Evolutionary conservation across 2,888 invertebrate genomes (phyloP), one percentile per base, ranked within the genome.

Genomic region (Drosophila emarginata): DNA sequence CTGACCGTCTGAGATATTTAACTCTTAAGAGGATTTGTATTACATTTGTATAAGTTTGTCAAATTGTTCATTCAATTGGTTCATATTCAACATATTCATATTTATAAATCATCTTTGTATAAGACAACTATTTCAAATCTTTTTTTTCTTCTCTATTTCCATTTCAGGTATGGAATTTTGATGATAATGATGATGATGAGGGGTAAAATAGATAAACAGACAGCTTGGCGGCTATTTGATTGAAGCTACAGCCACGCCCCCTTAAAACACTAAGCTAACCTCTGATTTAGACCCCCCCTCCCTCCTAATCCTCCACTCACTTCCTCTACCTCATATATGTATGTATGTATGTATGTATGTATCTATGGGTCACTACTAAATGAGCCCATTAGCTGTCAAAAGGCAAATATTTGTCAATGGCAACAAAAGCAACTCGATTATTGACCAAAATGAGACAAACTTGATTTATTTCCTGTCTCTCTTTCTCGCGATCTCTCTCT

Each of bases 331-430:
- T 28, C 9, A 6, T 28, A 6, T 28, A 6, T 28, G 5, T 28
- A 6, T 28, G 28, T 23, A 26, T 39, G 67, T 69, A 68, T 50
- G 40, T 28, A 6, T 28, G 5, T 28, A 6, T 28, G 28, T 23
- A 26, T 39, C 68, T 69, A 68, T 50, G 40, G 77, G 72, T 65
- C 81, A 67, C 77, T 65, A 67, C 77, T 66, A 68, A 81, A 78
- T 78, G 83, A 78, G 86, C 64, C 86, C 83, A 82, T 85, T 82
- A 82, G 77, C 80, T 80, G 82, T 72, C 80, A 77, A 83, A 72
- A 80, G 77, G 57, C 87, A 82, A 82, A 82, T 82, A 82, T 82
- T 86, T 86, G 80, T 74, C 67, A 72, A 66, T 76, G 39, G 61
- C 37, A 59, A 37, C 70, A 70, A 69, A 45, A 69, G 39, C 63